phyloP scores from a whole-genome alignment of 2,888 invertebrate genomes.

The Rhaphigaster nebulosa region DNA sequence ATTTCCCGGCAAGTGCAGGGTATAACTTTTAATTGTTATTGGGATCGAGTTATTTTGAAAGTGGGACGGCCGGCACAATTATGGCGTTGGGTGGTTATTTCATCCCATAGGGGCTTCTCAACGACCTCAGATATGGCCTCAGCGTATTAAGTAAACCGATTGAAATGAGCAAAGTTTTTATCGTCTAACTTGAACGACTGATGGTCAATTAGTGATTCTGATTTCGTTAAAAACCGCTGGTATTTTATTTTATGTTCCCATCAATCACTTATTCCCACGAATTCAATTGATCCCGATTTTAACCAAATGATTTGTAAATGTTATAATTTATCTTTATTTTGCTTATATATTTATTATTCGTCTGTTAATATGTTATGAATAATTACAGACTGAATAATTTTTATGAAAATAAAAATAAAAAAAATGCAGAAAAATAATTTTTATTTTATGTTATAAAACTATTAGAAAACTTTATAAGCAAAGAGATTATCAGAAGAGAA shows the following conservation, averaged over 20 bases:
- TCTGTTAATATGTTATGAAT: no score
- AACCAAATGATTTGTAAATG: not conserved
- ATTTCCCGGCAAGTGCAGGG: conserved; percentile 8
- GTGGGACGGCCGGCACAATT: not conserved
- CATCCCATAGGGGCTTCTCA: not conserved
- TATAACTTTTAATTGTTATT: conserved; percentile 39
- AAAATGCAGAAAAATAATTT: no score
- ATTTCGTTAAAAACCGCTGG: not conserved
- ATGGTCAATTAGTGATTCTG: conserved; percentile 6
- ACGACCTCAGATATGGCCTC: not conserved
- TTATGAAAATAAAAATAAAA: no score
- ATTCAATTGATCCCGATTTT: not conserved
- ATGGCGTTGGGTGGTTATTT: not conserved
- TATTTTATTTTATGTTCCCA: not conserved
- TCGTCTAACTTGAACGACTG: not conserved
- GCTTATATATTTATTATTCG: no score
- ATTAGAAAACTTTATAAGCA: no score
- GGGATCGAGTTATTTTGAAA: conserved; percentile 26
- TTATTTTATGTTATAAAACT: no score
- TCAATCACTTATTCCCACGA: not conserved
- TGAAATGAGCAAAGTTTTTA: conserved; percentile 27
- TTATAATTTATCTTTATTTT: no score
- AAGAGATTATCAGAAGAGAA: no score
- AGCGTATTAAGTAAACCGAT: not conserved
- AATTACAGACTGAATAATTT: no score